phyloP scores from a whole-genome alignment of 2,888 invertebrate species.

The Buathra laborator region DNA sequence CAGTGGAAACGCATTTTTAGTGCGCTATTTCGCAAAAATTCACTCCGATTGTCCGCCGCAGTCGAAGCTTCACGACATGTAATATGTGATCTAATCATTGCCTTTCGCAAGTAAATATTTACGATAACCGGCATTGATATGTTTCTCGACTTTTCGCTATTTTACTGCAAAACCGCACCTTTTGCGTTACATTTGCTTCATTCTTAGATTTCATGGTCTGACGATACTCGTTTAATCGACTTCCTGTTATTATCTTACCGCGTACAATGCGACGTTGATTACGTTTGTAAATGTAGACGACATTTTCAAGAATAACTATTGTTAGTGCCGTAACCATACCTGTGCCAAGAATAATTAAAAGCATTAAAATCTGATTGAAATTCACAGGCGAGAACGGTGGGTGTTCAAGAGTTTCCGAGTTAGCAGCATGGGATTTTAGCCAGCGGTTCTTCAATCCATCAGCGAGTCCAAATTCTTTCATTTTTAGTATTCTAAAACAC shows the following conservation, averaged over 20 bases:
- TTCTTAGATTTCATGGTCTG: not conserved
- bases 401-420: not conserved
- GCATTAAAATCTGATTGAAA: slow-evolving; percentile 16
- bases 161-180: not conserved
- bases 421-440: not conserved
- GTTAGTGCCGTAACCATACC: slow-evolving; percentile 22
- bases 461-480: slow-evolving; percentile 49
- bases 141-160: not conserved
- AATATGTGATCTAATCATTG: not conserved
- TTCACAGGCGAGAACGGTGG: not conserved
- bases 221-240: not conserved
- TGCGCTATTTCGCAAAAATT: not conserved
- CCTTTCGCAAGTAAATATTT: not conserved
- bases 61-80: not conserved
- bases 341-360: slow-evolving; percentile 8
- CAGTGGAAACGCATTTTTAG: not conserved
- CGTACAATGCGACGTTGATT: not conserved
- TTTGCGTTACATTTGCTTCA: not conserved
- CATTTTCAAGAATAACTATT: slow-evolving; percentile 35
- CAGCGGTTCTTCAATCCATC: slow-evolving; percentile 54
- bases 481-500: slow-evolving; percentile 53
- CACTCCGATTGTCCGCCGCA: not conserved
- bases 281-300: slow-evolving; percentile 10
- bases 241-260: slow-evolving; percentile 2
- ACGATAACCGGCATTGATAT: not conserved